Evolutionary conservation across 53 echinoderm and acorn worm species (phyloP).

Genomic region (Patiria pectinifera): DNA sequence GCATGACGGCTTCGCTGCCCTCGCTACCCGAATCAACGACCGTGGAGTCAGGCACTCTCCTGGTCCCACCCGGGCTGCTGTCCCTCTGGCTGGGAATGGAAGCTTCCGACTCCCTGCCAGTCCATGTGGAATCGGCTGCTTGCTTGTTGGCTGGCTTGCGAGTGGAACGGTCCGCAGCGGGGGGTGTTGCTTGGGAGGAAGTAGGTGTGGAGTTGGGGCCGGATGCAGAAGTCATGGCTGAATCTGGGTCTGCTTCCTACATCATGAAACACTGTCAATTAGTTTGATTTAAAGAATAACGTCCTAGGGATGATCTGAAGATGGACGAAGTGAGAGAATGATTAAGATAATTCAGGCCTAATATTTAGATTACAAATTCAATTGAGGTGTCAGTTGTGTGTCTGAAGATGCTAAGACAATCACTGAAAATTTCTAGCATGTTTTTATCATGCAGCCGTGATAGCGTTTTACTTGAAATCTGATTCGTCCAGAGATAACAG

Average conservation of each 20-base stretch:
- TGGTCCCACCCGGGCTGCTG: constrained; percentile 32
- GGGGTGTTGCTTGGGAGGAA: constrained; percentile 13
- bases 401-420: too few species aligned
- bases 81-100: constrained; percentile 34
- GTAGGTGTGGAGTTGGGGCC: not conserved
- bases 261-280: constrained; percentile 3
- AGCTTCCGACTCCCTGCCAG: constrained; percentile 26
- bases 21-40: constrained; percentile 39
- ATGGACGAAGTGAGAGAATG: too few species aligned
- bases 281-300: not conserved
- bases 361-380: too few species aligned
- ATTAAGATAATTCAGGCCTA: too few species aligned
- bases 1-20: not conserved
- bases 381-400: too few species aligned
- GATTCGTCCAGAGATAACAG: too few species aligned
- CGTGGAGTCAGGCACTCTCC: constrained; percentile 48
- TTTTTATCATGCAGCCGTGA: too few species aligned
- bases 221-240: not conserved
- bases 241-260: constrained; percentile 4
- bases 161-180: constrained; percentile 4
- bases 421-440: too few species aligned
- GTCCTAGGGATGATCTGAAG: not conserved
- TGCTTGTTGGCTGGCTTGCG: constrained; percentile 21
- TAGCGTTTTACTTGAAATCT: too few species aligned
- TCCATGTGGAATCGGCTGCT: constrained; percentile 58